Evolutionary conservation across 2,888 invertebrate species (phyloP).

Genomic region (Scaptomyza cyrtandrae): DNA sequence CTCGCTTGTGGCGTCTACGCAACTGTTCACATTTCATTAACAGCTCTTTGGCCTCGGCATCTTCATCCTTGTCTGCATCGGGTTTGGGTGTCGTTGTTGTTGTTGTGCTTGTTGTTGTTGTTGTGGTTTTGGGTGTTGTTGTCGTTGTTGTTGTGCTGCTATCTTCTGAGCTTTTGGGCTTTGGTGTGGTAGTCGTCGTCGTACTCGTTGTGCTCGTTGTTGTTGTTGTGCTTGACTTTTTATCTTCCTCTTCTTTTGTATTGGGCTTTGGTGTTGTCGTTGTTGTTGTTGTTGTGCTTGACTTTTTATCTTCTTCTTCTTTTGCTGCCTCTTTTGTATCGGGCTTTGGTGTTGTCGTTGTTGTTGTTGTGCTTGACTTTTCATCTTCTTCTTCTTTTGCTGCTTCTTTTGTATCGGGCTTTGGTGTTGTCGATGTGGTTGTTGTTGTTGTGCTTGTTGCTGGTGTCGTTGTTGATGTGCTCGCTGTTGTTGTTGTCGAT

Average conservation of each 20-base stretch:
- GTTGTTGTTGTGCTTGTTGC: slow-evolving; percentile 4
- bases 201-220: too few relatives aligned
- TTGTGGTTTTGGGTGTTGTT: not conserved
- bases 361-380: not conserved
- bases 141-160: not conserved
- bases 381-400: not conserved
- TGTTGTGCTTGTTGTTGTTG: not conserved
- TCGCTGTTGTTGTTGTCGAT: slow-evolving; percentile 12
- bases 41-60: slow-evolving; percentile 41
- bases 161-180: not conserved
- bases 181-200: not conserved
- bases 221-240: not conserved
- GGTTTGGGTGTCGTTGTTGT: not conserved
- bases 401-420: too few relatives aligned
- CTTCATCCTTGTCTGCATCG: not conserved
- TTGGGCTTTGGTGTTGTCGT: slow-evolving; percentile 15
- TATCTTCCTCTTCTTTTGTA: not conserved
- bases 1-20: slow-evolving; percentile 54
- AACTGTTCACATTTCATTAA: slow-evolving; percentile 61
- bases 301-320: too few relatives aligned
- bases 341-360: not conserved
- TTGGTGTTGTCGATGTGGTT: slow-evolving; percentile 14
- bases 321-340: too few relatives aligned
- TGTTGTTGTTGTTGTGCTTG: slow-evolving; percentile 6
- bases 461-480: slow-evolving; percentile 7